Base-by-base conservation (phyloP, 2,888 invertebrate species). In the Agapostemon virescens region DNA sequence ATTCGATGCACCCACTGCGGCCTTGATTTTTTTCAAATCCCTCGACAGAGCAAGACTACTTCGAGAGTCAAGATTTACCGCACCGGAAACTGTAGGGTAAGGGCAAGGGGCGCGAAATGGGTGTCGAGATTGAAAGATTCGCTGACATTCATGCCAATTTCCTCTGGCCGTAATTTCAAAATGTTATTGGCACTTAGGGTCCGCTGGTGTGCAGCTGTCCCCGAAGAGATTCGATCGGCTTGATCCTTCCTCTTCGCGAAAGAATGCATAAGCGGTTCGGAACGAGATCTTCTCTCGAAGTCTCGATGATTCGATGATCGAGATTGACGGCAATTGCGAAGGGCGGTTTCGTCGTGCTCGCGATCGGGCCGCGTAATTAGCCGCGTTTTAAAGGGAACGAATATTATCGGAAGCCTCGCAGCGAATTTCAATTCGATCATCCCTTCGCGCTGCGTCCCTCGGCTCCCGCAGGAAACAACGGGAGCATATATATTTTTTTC, bases 161-260 rank as follows among this genome's bases (percentile, higher is more conserved):
- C 92, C 92, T 91, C 84, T 85, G 84, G 87, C 86, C 88, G 85
- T 85, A 89, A 90, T 88, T 88, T 88, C 87, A 90, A 91, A 92
- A 92, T 91, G 89, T 91, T 91, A 92, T 92, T 92, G 91, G 86
- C 92, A 91, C 90, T 92, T 91, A 90, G 87, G 66, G 40, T 76
- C 69, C 45, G 40, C 4, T 42, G 45, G 36, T 30, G 69, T 33
- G 30, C 42, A 42, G 67, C 30, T 15, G 26, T 4, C 2, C 20
- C 20, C 2, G 67, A n/a, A 30, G 40, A 49, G 69, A 75, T 77
- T 77, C 79, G 76, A 77, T 78, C 75, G 58, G 45, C 68, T 76
- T 72, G 70, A 71, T 58, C 33, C 66, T 73, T 75, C 68, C 49
- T 69, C 71, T 61, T 2, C 9, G 5, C 11, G 42, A 11, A 66